Conservation (phyloP, 2,797 vertebrate genomes). For the Cryptoblepharus egeriae region DNA sequence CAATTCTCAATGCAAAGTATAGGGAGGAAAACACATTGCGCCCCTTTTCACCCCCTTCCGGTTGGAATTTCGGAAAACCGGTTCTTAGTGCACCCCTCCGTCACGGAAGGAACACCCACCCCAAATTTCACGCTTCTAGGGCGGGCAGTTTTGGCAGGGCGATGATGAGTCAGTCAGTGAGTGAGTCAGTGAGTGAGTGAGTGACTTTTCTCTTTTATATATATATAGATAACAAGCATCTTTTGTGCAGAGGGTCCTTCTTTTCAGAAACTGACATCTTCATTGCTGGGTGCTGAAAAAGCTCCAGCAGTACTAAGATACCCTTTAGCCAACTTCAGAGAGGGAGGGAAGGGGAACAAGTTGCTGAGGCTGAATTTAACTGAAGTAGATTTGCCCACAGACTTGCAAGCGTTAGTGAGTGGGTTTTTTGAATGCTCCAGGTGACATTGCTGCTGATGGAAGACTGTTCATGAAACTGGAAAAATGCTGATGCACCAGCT, state of each 20-base stretch:
- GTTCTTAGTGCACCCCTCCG: no score
- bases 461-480: conserved; percentile 65
- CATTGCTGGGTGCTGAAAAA: conserved; percentile 60
- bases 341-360: conserved; percentile 29
- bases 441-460: conserved; percentile 70
- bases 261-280: conserved; percentile 62
- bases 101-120: no score
- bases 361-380: conserved; percentile 65
- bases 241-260: conserved; percentile 42
- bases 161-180: no score
- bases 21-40: no score
- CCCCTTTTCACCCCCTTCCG: no score
- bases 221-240: conserved; percentile 48
- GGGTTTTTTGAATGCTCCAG: conserved; percentile 59
- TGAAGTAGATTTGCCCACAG: conserved; percentile 61
- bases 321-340: conserved; percentile 62
- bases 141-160: no score
- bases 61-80: no score
- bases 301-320: conserved; percentile 63
- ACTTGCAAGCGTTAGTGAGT: conserved; percentile 58
- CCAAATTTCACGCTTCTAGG: no score
- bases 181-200: no score
- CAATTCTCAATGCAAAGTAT: no score
- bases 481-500: conserved; percentile 65
- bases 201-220: no score